Evolutionary conservation across 2,113 vertebrate species (phyloP).

Genomic region (Amazona guildingii): DNA sequence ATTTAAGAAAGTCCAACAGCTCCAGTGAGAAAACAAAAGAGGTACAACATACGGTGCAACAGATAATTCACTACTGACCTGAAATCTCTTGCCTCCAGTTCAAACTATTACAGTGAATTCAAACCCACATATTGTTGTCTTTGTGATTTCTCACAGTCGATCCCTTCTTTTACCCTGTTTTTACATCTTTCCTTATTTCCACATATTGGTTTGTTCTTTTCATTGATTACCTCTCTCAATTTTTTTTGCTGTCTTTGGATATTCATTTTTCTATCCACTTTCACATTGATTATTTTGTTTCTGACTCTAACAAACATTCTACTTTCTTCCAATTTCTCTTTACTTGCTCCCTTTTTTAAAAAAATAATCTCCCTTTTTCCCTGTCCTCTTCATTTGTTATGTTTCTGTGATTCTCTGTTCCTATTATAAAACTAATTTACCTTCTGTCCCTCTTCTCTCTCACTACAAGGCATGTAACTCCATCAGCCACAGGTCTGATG

Average conservation of each 20-base stretch:
- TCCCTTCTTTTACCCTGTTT: not conserved
- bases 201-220: not conserved
- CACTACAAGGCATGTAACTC: not conserved
- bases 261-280: not conserved
- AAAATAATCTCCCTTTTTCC: not conserved
- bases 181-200: not conserved
- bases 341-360: not conserved
- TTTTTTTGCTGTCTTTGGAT: not conserved
- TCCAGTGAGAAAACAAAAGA: not conserved
- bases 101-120: not conserved
- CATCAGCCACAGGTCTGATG: not conserved
- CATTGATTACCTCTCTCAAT: not conserved
- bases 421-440: not conserved
- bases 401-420: not conserved
- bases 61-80: not conserved
- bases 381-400: not conserved
- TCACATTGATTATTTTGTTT: not conserved
- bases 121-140: not conserved
- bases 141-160: not conserved
- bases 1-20: not conserved
- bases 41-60: not conserved
- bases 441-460: not conserved
- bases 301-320: not conserved
- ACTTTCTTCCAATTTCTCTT: not conserved
- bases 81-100: not conserved